Conservation (phyloP, 2,888 invertebrate species). For the Rhagonycha lutea region DNA sequence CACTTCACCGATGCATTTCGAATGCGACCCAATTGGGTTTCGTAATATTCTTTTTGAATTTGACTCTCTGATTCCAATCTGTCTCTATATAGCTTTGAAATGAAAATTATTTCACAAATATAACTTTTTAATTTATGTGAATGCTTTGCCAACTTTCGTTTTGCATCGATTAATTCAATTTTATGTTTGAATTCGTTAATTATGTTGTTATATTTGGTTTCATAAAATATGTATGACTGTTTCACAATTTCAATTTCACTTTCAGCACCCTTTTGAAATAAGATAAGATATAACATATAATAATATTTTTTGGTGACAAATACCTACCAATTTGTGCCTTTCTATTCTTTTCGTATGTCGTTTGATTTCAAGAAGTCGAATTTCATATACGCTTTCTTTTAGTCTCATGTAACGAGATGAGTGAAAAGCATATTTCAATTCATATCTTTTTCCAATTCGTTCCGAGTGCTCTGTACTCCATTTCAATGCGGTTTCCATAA, state of each 20-base stretch:
- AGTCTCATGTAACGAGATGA: conserved; percentile 35
- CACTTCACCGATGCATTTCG: neutral
- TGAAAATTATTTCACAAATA: neutral
- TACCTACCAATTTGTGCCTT: conserved; percentile 36
- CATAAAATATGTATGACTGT: neutral
- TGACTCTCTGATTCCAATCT: conserved; percentile 5
- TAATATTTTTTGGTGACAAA: neutral
- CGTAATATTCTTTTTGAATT: conserved; percentile 5
- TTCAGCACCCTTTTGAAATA: conserved; percentile 24
- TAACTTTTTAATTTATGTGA: neutral
- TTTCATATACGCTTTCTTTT: conserved; percentile 38
- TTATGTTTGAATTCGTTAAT: conserved; percentile 4
- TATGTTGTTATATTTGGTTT: neutral
- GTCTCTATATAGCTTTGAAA: neutral
- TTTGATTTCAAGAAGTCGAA: conserved; percentile 41
- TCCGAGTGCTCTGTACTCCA: conserved; percentile 34
- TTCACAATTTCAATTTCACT: conserved; percentile 17
- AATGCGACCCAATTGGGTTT: conserved; percentile 19
- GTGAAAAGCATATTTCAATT: conserved; percentile 37
- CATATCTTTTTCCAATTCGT: conserved; percentile 36
- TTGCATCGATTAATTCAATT: neutral
- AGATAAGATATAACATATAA: neutral
- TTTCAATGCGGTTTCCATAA: conserved; percentile 27
- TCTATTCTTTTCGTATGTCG: conserved; percentile 32
- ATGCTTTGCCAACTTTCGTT: neutral